Percentiles rank a stretch among this genome's conserved stretches.
phyloP scores from a whole-genome alignment of 2,888 invertebrate genomes.

The Folsomia candida region DNA sequence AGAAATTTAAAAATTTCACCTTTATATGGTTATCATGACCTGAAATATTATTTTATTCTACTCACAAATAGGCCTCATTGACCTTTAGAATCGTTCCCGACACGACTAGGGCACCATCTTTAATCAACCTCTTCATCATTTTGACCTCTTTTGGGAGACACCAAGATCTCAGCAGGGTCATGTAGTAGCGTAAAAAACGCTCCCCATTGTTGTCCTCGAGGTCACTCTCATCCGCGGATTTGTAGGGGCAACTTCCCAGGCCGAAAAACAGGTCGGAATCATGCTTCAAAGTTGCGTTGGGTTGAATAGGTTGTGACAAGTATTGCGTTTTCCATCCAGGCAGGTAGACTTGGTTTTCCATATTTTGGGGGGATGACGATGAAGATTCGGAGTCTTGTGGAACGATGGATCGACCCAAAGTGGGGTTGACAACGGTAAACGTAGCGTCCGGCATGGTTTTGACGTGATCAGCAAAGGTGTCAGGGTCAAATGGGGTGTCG shows the following conservation, averaged over 20 bases:
- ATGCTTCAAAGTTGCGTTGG: not conserved
- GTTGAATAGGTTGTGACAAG: not conserved
- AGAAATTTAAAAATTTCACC: too few relatives aligned
- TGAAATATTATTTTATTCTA: too few relatives aligned
- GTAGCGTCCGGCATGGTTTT: not conserved
- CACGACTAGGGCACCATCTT: constrained; percentile 4
- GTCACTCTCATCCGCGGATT: not conserved
- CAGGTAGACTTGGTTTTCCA: not conserved
- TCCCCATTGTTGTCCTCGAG: not conserved
- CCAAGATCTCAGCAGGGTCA: constrained; percentile 9
- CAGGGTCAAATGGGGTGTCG: not conserved
- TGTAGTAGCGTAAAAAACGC: too few relatives aligned
- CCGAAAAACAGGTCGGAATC: constrained; percentile 28
- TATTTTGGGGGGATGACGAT: not conserved
- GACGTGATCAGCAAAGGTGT: not conserved
- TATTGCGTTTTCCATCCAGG: constrained; percentile 28
- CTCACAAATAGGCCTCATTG: too few relatives aligned
- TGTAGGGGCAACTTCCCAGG: constrained; percentile 19
- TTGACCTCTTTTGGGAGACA: constrained; percentile 8
- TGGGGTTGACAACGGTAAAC: not conserved
- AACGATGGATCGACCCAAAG: not conserved
- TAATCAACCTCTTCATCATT: not conserved
- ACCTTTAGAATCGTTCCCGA: too few relatives aligned
- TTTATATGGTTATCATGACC: too few relatives aligned
- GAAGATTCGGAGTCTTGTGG: not conserved